Conservation (phyloP, 2,113 vertebrate genomes). For the Ammodytes marinus region DNA sequence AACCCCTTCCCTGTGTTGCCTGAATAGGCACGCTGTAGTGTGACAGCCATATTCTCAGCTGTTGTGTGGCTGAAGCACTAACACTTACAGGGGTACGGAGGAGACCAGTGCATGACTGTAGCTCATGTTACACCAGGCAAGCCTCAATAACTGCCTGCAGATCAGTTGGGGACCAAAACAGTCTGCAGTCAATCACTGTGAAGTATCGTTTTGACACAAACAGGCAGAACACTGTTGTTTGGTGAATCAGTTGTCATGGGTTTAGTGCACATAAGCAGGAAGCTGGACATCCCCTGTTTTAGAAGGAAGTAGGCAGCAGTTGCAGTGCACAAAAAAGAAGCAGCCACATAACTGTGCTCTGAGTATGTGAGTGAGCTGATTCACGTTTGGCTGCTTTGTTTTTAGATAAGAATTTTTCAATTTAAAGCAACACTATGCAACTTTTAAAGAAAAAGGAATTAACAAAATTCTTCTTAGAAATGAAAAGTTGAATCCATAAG, state of each 20-base stretch:
- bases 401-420: neutral
- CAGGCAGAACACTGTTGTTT: neutral
- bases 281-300: constrained; percentile 78
- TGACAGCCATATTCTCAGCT: constrained; percentile 82
- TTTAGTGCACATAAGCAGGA: constrained; percentile 66
- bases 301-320: constrained; percentile 71
- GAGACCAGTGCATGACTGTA: neutral
- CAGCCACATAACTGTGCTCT: constrained; percentile 31
- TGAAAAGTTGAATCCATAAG: neutral
- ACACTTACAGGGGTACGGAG: constrained; percentile 50
- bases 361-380: neutral
- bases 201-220: constrained; percentile 57
- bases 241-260: constrained; percentile 68
- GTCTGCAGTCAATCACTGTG: neutral
- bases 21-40: constrained; percentile 77
- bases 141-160: constrained; percentile 25
- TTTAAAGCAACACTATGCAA: neutral
- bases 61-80: constrained; percentile 65
- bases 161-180: constrained; percentile 26
- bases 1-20: constrained; percentile 75
- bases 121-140: constrained; percentile 49
- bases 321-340: constrained; percentile 54
- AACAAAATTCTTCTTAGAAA: neutral
- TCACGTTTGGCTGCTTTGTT: neutral
- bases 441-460: neutral